phyloP scores from a whole-genome alignment of 1,140 invertebrate species.

The Drosophila ironensis region DNA sequence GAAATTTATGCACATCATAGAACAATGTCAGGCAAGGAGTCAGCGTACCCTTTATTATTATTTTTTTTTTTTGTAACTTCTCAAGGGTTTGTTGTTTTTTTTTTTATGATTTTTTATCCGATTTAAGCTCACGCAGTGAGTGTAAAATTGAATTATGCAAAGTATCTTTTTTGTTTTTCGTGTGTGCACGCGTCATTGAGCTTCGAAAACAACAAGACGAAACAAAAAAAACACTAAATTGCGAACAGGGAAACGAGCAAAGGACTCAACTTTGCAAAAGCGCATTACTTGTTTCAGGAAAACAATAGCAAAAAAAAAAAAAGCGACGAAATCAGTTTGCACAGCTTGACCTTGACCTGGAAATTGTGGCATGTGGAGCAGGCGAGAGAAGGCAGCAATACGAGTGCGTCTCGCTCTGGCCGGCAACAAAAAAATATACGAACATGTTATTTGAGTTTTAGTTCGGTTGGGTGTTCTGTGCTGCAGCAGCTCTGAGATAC shows the following conservation, averaged over 20 bases:
- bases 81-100: neutral
- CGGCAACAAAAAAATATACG: slow-evolving; percentile 45
- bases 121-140: slow-evolving; percentile 42
- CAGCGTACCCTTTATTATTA: neutral
- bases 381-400: neutral
- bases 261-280: slow-evolving; percentile 64
- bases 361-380: slow-evolving; percentile 47
- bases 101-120: too few relatives aligned
- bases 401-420: neutral
- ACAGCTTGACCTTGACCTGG: slow-evolving; percentile 68
- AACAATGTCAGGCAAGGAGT: slow-evolving; percentile 16
- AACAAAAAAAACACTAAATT: slow-evolving; percentile 41
- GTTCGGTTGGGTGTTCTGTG: slow-evolving; percentile 46
- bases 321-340: slow-evolving; percentile 21
- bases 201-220: neutral
- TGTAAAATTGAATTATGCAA: slow-evolving; percentile 58
- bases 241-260: too few relatives aligned
- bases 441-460: slow-evolving; percentile 73
- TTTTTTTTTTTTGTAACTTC: neutral
- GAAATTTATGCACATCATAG: slow-evolving; percentile 57
- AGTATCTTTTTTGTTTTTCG: slow-evolving; percentile 25
- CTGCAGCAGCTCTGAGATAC: slow-evolving; percentile 27
- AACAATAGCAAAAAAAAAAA: slow-evolving; percentile 12
- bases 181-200: slow-evolving; percentile 53
- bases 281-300: slow-evolving; percentile 45